Conservation (phyloP, 2,797 vertebrate genomes). For the Coilia nasus region DNA sequence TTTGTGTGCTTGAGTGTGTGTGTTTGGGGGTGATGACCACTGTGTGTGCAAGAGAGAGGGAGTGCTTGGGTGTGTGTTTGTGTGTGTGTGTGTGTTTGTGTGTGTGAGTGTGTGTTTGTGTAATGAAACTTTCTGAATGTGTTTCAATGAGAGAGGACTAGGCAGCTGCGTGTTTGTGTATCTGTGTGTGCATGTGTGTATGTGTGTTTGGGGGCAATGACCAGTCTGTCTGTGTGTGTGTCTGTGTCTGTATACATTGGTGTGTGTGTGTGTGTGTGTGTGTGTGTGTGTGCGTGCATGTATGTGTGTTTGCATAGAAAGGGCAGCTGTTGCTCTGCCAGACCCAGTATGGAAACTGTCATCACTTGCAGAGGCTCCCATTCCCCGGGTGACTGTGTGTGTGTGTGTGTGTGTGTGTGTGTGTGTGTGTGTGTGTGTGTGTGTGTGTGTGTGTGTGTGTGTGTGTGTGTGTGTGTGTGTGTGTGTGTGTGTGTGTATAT, state of each 20-base stretch:
- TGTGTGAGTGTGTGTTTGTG: background rate
- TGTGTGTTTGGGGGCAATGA: background rate
- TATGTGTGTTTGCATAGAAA: background rate
- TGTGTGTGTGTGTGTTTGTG: background rate
- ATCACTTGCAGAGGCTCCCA: conserved; percentile 56
- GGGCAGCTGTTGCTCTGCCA: conserved; percentile 61
- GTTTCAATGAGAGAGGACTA: background rate
- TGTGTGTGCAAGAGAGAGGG: background rate
- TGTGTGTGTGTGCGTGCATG: background rate
- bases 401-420: conserved; percentile 27
- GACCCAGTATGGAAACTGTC: conserved; percentile 54
- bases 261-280: background rate
- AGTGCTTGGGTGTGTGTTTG: background rate
- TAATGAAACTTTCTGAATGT: background rate
- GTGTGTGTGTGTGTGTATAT: conserved; percentile 20
- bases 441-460: too few relatives aligned
- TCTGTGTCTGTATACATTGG: background rate
- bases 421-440: background rate
- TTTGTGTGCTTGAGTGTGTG: background rate
- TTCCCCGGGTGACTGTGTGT: conserved; percentile 58
- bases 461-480: background rate
- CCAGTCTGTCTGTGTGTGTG: background rate
- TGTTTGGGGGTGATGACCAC: background rate
- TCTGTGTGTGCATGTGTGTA: background rate
- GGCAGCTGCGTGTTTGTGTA: background rate